Base-by-base conservation (phyloP, 2,113 vertebrate species). In the Amazona guildingii region DNA sequence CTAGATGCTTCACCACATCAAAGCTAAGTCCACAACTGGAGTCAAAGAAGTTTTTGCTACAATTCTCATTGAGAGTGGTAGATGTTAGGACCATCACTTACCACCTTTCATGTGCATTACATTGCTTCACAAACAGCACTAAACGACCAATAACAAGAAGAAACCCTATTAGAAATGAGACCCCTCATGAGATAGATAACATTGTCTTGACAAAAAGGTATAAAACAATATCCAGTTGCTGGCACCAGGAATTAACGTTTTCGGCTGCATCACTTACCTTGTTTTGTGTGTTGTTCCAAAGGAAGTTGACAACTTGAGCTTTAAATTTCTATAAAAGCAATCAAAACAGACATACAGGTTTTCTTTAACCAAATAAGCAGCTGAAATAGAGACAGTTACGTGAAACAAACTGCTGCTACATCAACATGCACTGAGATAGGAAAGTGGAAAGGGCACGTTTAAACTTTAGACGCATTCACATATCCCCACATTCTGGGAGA, bases 221-320 rank as follows among this genome's bases (percentile, higher is more conserved):
- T 37, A 80, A 83, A 91, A 77, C 12, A 85, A 41, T 27, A 86
- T 16, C 6, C 21, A 63, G 14, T 29, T 73, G 12, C 37, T 74
- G n/a, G 59, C 44, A 64, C 11, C 10, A 54, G 13, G 37, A 63
- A 78, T 63, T 10, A 83, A 27, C 7, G 24, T 33, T 63, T 91
- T 76, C 33, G 67, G 8, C n/a, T 59, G 3, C 31, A 64, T 49
- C 46, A 94, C 79, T 29, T 95, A 99, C 99, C 98, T 99, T 96
- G 73, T 96, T 99, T 66, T 98, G 96, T 63, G 99, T 98, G 27
- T 99, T 98, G 68, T 62, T 98, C 99, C 99, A 99, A 20, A 99
- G 98, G 64, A 99, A 98, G 92, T 97, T 98, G 92, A 99, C 95
- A 73, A 98, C 98, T 96, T 99, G 98, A 76, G 97, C 97, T 97